Conservation (phyloP, 1,140 invertebrate species). For the Babylonia areolata region DNA sequence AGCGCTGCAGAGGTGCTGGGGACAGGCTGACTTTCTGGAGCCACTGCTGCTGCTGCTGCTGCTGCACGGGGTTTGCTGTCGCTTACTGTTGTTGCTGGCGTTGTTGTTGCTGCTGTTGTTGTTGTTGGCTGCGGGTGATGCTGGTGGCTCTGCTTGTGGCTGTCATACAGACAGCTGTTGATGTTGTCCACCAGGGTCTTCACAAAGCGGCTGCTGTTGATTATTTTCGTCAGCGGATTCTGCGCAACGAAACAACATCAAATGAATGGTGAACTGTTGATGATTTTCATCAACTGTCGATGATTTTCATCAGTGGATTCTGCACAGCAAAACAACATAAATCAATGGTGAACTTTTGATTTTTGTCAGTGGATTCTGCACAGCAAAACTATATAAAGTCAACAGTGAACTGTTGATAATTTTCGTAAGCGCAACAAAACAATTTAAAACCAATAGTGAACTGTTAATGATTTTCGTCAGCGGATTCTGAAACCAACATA, state of each 20-base stretch:
- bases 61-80: not conserved
- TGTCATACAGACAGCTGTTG: conserved; percentile 47
- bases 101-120: not conserved
- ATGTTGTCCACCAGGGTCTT: conserved; percentile 64
- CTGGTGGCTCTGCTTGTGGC: not conserved
- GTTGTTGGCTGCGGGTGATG: not conserved
- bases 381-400: too few relatives aligned
- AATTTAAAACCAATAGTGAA: too few relatives aligned
- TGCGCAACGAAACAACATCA: conserved; percentile 38
- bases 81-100: not conserved
- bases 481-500: too few relatives aligned
- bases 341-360: too few relatives aligned
- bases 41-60: not conserved
- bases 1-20: not conserved
- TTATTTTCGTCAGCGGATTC: conserved; percentile 56
- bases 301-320: too few relatives aligned
- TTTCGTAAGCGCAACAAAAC: too few relatives aligned
- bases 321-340: too few relatives aligned
- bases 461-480: too few relatives aligned
- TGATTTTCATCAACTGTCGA: too few relatives aligned
- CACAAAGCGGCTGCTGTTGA: conserved; percentile 56
- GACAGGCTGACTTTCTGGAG: not conserved
- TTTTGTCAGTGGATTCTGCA: too few relatives aligned
- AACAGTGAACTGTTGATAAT: too few relatives aligned
- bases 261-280: too few relatives aligned